phyloP scores from a whole-genome alignment of 2,888 invertebrate species.

The Drosophila anomalata region DNA sequence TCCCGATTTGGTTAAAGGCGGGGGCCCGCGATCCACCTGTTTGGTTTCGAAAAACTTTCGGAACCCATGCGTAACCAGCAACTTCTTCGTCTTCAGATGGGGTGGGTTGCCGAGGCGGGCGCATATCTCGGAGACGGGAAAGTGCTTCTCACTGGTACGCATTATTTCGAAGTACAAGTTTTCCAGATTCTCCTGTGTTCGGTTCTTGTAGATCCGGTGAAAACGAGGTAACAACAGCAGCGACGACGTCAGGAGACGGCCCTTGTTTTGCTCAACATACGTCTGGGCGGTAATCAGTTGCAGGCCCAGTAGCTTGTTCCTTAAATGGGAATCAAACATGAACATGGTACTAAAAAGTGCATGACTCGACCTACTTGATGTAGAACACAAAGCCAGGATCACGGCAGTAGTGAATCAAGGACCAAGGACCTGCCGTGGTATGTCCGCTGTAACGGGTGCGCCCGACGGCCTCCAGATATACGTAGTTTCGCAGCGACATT shows the following conservation, averaged over 20 bases:
- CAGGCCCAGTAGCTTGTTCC: conserved; percentile 86
- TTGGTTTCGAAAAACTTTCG: conserved; percentile 85
- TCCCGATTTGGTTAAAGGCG: conserved; percentile 10
- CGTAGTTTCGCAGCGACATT: conserved; percentile 86
- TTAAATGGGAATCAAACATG: conserved; percentile 38
- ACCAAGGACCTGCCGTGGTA: conserved; percentile 87
- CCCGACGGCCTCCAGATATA: conserved; percentile 90
- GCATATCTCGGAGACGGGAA: conserved; percentile 44
- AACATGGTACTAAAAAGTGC: neutral
- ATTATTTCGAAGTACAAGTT: conserved; percentile 81
- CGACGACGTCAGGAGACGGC: conserved; percentile 84
- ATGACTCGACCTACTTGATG: conserved; percentile 69
- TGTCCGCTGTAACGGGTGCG: conserved; percentile 89
- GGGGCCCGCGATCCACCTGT: conserved; percentile 18
- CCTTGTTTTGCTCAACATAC: conserved; percentile 85
- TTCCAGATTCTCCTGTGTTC: conserved; percentile 83
- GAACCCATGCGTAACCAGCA: conserved; percentile 83
- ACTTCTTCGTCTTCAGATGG: conserved; percentile 65
- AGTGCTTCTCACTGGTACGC: conserved; percentile 38
- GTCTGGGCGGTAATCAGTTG: conserved; percentile 87
- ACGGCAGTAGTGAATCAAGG: conserved; percentile 85
- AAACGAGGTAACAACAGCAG: conserved; percentile 88
- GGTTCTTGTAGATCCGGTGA: conserved; percentile 85
- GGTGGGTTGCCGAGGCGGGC: conserved; percentile 48
- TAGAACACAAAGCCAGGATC: conserved; percentile 86